Evolutionary conservation across 2,888 invertebrate genomes (phyloP).

Genomic region (Ligdia adustata): DNA sequence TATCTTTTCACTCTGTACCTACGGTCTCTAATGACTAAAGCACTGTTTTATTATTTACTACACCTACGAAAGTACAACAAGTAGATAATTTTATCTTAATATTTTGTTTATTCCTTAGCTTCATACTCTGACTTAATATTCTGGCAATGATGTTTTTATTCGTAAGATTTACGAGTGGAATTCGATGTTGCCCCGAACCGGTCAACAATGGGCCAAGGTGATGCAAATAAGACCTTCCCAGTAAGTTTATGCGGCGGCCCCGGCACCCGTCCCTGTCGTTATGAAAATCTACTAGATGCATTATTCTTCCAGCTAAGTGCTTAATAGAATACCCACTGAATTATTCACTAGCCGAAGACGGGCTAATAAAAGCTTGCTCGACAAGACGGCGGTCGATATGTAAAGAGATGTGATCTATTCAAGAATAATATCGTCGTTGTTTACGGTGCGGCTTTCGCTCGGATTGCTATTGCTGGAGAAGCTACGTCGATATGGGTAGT

Average conservation of each 20-base stretch:
- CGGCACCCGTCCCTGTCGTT: constrained; percentile 54
- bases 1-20: too few species aligned
- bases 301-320: constrained; percentile 73
- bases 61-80: too few species aligned
- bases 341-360: constrained; percentile 70
- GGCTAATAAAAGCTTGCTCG: constrained; percentile 72
- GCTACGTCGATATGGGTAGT: neutral
- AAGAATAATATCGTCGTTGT: constrained; percentile 72
- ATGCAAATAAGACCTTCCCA: constrained; percentile 53
- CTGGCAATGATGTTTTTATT: too few species aligned
- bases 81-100: too few species aligned
- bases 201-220: constrained; percentile 53
- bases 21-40: too few species aligned
- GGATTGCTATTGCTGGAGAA: constrained; percentile 44
- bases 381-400: constrained; percentile 71
- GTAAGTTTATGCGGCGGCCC: constrained; percentile 54
- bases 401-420: constrained; percentile 73
- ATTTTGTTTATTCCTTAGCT: too few species aligned
- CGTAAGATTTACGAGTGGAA: too few species aligned
- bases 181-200: constrained; percentile 22
- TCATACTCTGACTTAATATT: too few species aligned
- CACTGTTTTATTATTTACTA: too few species aligned
- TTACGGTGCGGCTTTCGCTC: constrained; percentile 50
- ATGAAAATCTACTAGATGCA: constrained; percentile 70
- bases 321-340: constrained; percentile 74